These are phyloP conservation scores for Malurus elegans DNA, from an alignment of 2,113 vertebrate genomes.

Conservation along the genomic window DNA sequence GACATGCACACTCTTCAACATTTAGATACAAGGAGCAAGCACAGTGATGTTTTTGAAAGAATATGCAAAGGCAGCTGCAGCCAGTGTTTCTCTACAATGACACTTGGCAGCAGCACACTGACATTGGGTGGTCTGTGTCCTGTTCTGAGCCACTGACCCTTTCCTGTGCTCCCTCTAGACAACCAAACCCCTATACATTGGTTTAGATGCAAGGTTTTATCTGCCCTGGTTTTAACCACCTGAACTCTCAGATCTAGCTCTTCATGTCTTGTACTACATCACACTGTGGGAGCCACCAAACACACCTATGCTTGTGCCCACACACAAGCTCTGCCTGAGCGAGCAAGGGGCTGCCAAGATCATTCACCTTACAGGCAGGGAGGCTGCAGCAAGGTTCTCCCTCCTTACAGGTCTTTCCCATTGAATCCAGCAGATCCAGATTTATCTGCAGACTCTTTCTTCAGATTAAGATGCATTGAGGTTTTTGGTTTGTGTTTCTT, in stretches of 20 bases:
- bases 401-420: not conserved
- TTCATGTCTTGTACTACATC: not conserved
- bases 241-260: not conserved
- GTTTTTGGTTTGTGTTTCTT: not conserved
- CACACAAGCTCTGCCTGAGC: fast-evolving
- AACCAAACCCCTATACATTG: not conserved
- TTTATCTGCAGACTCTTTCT: not conserved
- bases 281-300: not conserved
- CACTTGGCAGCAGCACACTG: not conserved
- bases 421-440: not conserved
- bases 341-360: not conserved
- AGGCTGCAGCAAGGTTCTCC: not conserved
- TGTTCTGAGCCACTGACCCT: not conserved
- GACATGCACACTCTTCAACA: not conserved
- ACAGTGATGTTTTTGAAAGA: not conserved
- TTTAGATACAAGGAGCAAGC: not conserved
- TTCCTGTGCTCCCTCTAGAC: not conserved
- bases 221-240: not conserved
- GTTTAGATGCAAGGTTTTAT: not conserved
- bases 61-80: not conserved
- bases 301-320: not conserved
- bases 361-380: fast-evolving
- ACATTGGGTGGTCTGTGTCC: fast-evolving
- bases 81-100: not conserved
- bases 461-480: not conserved